Evolutionary conservation across 2,113 vertebrate genomes (phyloP), one percentile per base, ranked within the genome.

Genomic region (Phrynocephalus versicolor): DNA sequence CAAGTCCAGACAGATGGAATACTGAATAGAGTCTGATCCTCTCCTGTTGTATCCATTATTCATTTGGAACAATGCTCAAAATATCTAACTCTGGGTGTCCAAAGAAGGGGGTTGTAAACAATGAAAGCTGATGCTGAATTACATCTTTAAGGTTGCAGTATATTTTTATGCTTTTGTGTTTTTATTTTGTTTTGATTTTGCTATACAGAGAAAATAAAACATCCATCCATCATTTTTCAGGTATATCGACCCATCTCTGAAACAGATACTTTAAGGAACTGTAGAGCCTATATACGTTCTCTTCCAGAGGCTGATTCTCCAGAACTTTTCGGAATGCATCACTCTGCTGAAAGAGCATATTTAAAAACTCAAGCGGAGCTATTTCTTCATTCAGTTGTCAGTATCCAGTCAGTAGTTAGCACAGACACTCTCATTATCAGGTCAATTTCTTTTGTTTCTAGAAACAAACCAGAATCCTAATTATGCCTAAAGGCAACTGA

Each of bases 261-360:
- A n/a, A 72, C 64, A 3, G 78, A 82, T 6, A 89, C 84, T 33
- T 45, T 95, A 25, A 9, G 76, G 65, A 90, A 94, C 3, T 95
- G 79, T 84, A 81, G 90, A n/a, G 2, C 14, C 14, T 65, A 93
- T 1, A 81, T 95, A 79, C 91, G 90, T 51, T 86, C 92, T 16
- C 85, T 96, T 5, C 94, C 95, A 1, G 94, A 95, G 0, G 84
- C 85, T 0, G 95, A 95, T 65, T 64, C 90, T 25, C 90, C 94
- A 0, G 94, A 94, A 80, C 62, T 94, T 27, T 85, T 95, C 55
- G 94, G 94, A 21, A 85, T 96, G 84, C 93, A 96, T 78, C 87
- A 88, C 0, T 87, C 89, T 51, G 93, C 94, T 70, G 84, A 85
- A 45, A 74, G 72, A 72, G 67, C 67, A 33, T 85, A 55, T 77